These are phyloP conservation scores for Helicoverpa zea DNA, from an alignment of 1,140 invertebrate species.

Conservation along the genomic window DNA sequence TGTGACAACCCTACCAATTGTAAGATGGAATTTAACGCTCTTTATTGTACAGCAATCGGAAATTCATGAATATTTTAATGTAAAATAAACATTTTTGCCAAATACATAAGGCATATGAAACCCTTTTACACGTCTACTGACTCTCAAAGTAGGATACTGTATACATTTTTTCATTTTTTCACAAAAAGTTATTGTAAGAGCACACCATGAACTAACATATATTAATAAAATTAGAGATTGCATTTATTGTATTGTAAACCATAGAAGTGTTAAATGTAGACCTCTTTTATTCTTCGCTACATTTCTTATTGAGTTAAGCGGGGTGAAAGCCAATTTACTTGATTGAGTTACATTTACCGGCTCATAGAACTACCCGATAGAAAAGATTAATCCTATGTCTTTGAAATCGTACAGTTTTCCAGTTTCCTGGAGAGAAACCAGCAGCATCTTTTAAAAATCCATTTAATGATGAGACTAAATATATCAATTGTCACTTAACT, in stretches of 20 bases:
- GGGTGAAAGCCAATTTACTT: conserved; percentile 43
- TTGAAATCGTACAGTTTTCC: background rate
- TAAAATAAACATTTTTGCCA: too few species aligned
- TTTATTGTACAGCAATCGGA: background rate
- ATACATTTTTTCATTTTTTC: too few species aligned
- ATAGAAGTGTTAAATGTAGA: background rate
- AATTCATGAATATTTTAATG: too few species aligned
- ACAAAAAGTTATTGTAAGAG: too few species aligned
- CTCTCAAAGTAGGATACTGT: too few species aligned
- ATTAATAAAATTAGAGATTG: background rate
- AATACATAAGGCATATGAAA: too few species aligned
- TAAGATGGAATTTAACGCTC: background rate
- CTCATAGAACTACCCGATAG: conserved; percentile 1
- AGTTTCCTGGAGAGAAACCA: background rate
- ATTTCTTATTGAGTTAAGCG: conserved; percentile 15
- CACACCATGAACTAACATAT: too few species aligned
- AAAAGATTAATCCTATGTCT: conserved; percentile 35
- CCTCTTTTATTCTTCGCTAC: background rate
- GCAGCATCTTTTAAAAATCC: conserved; percentile 22
- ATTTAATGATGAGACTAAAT: conserved; percentile 49
- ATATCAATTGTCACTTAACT: conserved; percentile 60
- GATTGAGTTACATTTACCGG: conserved; percentile 17
- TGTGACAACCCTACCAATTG: conserved; percentile 19
- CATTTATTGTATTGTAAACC: background rate
- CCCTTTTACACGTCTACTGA: too few species aligned